These are phyloP conservation scores for Sphaeramia orbicularis DNA, from an alignment of 2,797 vertebrate genomes.

Conservation along the genomic window DNA sequence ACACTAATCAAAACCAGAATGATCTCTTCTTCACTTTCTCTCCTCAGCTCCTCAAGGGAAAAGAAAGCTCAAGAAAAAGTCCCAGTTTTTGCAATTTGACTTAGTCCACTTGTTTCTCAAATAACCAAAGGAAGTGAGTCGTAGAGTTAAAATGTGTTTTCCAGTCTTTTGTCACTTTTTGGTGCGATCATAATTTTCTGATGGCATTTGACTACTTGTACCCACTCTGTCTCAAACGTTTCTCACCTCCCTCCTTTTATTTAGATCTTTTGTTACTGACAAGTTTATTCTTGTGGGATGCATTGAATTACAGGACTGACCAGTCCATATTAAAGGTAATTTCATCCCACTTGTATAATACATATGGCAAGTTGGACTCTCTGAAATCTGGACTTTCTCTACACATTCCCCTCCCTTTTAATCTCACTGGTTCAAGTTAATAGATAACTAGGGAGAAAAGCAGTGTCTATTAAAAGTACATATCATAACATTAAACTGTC, in stretches of 20 bases:
- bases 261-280: background rate
- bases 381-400: slow-evolving; percentile 5
- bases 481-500: slow-evolving; percentile 47
- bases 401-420: slow-evolving; percentile 7
- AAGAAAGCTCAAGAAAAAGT: slow-evolving; percentile 13
- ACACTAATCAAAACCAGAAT: slow-evolving; percentile 76
- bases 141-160: slow-evolving; percentile 7
- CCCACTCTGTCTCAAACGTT: background rate
- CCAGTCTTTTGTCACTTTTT: background rate
- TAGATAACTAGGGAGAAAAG: slow-evolving; percentile 39
- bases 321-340: background rate
- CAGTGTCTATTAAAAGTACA: slow-evolving; percentile 33
- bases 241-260: background rate
- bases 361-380: slow-evolving; percentile 4
- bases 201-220: background rate
- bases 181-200: background rate
- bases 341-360: background rate
- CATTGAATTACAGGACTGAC: background rate
- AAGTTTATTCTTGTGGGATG: background rate
- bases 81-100: slow-evolving; percentile 29
- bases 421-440: slow-evolving; percentile 49
- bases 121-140: slow-evolving; percentile 22
- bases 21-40: slow-evolving; percentile 26
- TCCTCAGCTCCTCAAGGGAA: slow-evolving; percentile 1
- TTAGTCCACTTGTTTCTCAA: slow-evolving; percentile 8